Evolutionary conservation across 2,888 invertebrate genomes (phyloP).

Genomic region (Iselma pallidipennis): DNA sequence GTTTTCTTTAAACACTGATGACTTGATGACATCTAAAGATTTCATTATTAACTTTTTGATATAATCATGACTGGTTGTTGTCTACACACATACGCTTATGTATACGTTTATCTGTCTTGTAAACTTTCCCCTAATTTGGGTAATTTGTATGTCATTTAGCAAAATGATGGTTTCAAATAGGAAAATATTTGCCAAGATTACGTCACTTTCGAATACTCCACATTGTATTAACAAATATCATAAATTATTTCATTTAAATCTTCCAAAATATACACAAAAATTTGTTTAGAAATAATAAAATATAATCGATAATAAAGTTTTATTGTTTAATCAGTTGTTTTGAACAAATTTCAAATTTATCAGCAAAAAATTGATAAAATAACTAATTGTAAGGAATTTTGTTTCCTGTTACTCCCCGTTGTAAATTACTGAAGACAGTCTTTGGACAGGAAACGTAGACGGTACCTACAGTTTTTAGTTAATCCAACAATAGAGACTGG

Average conservation of each 20-base stretch:
- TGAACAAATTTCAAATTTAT: neutral
- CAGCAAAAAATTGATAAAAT: neutral
- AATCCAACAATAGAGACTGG: neutral
- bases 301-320: neutral
- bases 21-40: neutral
- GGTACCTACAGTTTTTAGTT: neutral
- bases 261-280: too few relatives aligned
- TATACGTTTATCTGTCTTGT: neutral
- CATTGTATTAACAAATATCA: neutral
- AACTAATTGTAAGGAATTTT: neutral
- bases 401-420: neutral
- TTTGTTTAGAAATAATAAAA: neutral
- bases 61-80: neutral
- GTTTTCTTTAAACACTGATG: neutral
- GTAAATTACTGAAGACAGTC: neutral
- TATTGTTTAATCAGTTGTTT: neutral
- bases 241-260: neutral
- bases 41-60: too few relatives aligned
- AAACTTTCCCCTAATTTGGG: constrained; percentile 2
- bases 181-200: neutral
- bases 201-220: neutral
- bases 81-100: neutral
- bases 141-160: neutral
- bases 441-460: neutral
- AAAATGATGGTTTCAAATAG: too few relatives aligned